Conservation (phyloP, 2,888 invertebrate species). For the Achlya flavicornis region DNA sequence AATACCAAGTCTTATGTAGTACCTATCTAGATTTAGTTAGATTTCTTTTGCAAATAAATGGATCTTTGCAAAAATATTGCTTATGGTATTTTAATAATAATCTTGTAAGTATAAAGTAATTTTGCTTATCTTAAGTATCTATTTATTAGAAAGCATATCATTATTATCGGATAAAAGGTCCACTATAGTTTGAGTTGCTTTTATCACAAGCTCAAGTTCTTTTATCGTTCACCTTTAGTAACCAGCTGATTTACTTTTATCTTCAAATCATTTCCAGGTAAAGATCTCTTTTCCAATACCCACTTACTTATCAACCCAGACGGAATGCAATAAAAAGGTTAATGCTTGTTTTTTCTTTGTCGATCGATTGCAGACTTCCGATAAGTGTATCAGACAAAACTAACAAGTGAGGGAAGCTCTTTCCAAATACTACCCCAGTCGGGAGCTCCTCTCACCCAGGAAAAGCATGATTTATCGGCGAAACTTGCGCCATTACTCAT, state of each 20-base stretch:
- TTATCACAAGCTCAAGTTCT: background rate
- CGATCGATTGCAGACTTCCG: constrained; percentile 62
- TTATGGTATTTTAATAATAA: too few relatives aligned
- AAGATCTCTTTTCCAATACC: constrained; percentile 3
- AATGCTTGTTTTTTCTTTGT: constrained; percentile 45
- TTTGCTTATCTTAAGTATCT: background rate
- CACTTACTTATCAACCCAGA: constrained; percentile 3
- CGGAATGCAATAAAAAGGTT: constrained; percentile 11
- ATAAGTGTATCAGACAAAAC: constrained; percentile 67
- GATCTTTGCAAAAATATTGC: too few relatives aligned
- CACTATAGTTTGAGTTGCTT: background rate
- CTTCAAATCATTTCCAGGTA: constrained; percentile 1
- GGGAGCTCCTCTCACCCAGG: constrained; percentile 66
- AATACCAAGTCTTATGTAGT: too few relatives aligned
- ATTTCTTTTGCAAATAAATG: too few relatives aligned
- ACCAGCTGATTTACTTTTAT: background rate
- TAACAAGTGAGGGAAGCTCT: constrained; percentile 64
- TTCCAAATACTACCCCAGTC: constrained; percentile 70
- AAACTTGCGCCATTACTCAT: constrained; percentile 82
- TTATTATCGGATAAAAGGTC: background rate
- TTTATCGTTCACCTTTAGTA: background rate
- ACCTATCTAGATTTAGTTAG: too few relatives aligned
- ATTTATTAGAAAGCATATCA: background rate
- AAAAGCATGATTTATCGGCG: constrained; percentile 77
- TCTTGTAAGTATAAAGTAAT: too few relatives aligned